Base-by-base conservation (phyloP, 1,140 invertebrate genomes). In the Proctacanthus coquilletti region DNA sequence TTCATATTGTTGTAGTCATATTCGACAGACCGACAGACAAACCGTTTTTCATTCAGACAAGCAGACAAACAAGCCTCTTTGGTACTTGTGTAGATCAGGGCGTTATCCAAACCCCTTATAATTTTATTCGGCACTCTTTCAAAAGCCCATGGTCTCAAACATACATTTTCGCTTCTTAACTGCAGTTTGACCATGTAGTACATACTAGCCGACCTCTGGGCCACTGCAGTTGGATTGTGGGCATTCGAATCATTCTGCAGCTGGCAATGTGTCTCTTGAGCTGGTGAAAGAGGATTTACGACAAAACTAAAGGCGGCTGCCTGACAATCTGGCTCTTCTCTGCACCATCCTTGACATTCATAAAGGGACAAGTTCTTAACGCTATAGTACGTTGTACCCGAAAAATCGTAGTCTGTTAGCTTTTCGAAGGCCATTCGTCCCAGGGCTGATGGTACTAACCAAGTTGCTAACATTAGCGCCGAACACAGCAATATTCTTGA, bases 181-280 rank as follows among this genome's bases (percentile, higher is more conserved):
- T 88, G 80, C 47, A 92, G 64, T 63, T 94, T 94, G 47, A 86
- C 83, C 84, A 94, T 91, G 67, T 92, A 94, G 60, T 93, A 94
- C 66, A 86, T 84, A 59, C 87, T 91, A 47, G 82, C 83, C 3
- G 84, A 80, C 15, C 83, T 68, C 52, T 80, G 77, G 4, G 88
- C 81, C 25, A 72, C 70, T 5, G 82, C 81, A 41, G 77, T 74
- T 0, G 87, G 87, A 59, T 91, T 91, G 45, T 77, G 77, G 3
- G 87, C 84, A 37, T 81, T 74, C 0, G 88, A 91, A 56, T 91
- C 86, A 62, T 94, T 94, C 57, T 91, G 86, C 42, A 94, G 66
- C 53, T 89, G 76, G 56, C 89, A 94, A 32, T 87, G 66, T 3
- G 89, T 94, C 57, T 94, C 87, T 66, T 93, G 86, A 25, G 84